These are phyloP conservation scores for Schlechtendalia chinensis DNA, from an alignment of 1,140 invertebrate species.

Conservation along the genomic window DNA sequence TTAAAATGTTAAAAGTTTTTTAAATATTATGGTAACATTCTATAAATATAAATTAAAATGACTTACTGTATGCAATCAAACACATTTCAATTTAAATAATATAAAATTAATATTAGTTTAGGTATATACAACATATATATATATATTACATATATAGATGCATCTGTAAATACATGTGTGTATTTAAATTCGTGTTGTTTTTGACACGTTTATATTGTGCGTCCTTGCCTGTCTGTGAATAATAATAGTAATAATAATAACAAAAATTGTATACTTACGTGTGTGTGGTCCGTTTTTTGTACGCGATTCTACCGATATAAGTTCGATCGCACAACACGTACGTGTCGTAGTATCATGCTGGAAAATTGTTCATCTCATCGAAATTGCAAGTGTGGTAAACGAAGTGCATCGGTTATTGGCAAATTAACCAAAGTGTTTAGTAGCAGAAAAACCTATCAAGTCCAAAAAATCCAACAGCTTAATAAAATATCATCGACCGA, in stretches of 20 bases:
- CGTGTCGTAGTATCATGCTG: conserved; percentile 23
- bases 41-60: too few species aligned
- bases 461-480: conserved; percentile 69
- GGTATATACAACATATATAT: too few species aligned
- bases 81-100: too few species aligned
- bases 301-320: not conserved
- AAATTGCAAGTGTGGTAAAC: conserved; percentile 53
- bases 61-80: too few species aligned
- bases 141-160: too few species aligned
- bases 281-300: conserved; percentile 1
- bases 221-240: conserved; percentile 34
- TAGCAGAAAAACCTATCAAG: conserved; percentile 73
- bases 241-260: conserved; percentile 18
- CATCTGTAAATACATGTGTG: not conserved
- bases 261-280: conserved; percentile 3
- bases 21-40: too few species aligned
- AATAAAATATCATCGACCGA: conserved; percentile 49
- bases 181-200: not conserved
- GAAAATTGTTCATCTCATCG: conserved; percentile 46
- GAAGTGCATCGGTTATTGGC: conserved; percentile 64
- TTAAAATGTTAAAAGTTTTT: too few species aligned
- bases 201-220: not conserved
- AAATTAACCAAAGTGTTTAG: conserved; percentile 71
- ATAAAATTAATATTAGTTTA: too few species aligned
- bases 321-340: not conserved